These are phyloP conservation scores for Mythimna impura DNA, from an alignment of 2,888 invertebrate genomes.

Conservation along the genomic window DNA sequence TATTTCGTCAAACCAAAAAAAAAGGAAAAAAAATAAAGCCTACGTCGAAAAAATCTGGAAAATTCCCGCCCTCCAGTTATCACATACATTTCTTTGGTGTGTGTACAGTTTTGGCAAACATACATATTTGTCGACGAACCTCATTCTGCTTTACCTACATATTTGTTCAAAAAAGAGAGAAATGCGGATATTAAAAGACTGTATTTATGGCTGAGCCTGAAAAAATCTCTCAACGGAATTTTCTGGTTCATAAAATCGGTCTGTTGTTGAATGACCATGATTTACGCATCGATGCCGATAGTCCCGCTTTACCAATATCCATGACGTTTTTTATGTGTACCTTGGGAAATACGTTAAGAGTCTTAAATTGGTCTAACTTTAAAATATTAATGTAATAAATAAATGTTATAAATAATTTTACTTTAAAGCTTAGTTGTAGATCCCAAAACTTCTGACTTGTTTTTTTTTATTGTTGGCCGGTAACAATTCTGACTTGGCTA, in stretches of 20 bases:
- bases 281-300: background rate
- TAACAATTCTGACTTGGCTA: too few relatives aligned
- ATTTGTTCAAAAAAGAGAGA: slow-evolving; percentile 49
- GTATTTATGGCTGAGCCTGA: background rate
- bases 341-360: background rate
- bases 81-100: slow-evolving; percentile 28
- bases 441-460: too few relatives aligned
- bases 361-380: background rate
- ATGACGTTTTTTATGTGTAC: background rate
- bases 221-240: slow-evolving; percentile 4
- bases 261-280: background rate
- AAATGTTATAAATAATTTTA: too few relatives aligned
- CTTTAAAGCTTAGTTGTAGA: too few relatives aligned
- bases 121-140: slow-evolving; percentile 46
- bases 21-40: slow-evolving; percentile 4
- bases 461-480: too few relatives aligned
- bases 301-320: background rate
- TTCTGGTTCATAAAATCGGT: slow-evolving; percentile 21
- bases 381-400: too few relatives aligned
- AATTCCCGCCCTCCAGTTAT: slow-evolving; percentile 16
- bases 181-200: slow-evolving; percentile 30
- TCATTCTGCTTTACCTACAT: slow-evolving; percentile 38
- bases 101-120: slow-evolving; percentile 33
- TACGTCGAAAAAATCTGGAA: slow-evolving; percentile 7
- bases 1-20: slow-evolving; percentile 22